These are phyloP conservation scores for Mustela nigripes DNA, from an alignment of 2,113 vertebrate genomes.

Conservation along the genomic window DNA sequence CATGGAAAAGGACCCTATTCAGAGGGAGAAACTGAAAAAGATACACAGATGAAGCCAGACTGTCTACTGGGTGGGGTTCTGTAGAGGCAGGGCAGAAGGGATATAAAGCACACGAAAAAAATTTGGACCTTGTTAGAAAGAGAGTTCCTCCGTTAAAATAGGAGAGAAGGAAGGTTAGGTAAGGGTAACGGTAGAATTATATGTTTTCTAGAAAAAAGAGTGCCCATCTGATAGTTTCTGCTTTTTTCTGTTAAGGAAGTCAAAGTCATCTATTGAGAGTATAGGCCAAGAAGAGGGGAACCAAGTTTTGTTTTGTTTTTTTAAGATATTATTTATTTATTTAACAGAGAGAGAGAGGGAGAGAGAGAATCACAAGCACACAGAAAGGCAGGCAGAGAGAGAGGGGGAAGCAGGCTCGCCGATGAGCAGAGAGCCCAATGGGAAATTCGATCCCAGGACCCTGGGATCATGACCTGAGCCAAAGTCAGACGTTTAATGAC, in stretches of 20 bases:
- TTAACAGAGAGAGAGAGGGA: too few species aligned
- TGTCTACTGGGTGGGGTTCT: not conserved
- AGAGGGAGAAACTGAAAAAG: not conserved
- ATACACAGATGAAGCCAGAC: not conserved
- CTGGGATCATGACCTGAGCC: too few species aligned
- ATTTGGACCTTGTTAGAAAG: not conserved
- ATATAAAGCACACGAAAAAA: not conserved
- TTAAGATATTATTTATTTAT: too few species aligned
- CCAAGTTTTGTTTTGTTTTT: not conserved
- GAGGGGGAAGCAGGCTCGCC: too few species aligned
- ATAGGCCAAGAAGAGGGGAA: not conserved
- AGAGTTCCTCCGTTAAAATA: not conserved
- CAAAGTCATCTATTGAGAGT: not conserved
- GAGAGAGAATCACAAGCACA: too few species aligned
- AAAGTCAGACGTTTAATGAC: too few species aligned
- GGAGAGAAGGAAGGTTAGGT: not conserved
- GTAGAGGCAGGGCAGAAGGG: not conserved
- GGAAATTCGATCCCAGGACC: too few species aligned
- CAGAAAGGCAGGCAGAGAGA: too few species aligned
- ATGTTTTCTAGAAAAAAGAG: slow-evolving; percentile 3
- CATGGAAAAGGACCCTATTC: not conserved
- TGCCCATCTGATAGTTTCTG: not conserved
- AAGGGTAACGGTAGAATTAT: not conserved
- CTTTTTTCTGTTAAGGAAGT: not conserved
- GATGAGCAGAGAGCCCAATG: too few species aligned